These are phyloP conservation scores for Peromyscus polionotus DNA, from an alignment of 2,113 vertebrate genomes.

Conservation along the genomic window DNA sequence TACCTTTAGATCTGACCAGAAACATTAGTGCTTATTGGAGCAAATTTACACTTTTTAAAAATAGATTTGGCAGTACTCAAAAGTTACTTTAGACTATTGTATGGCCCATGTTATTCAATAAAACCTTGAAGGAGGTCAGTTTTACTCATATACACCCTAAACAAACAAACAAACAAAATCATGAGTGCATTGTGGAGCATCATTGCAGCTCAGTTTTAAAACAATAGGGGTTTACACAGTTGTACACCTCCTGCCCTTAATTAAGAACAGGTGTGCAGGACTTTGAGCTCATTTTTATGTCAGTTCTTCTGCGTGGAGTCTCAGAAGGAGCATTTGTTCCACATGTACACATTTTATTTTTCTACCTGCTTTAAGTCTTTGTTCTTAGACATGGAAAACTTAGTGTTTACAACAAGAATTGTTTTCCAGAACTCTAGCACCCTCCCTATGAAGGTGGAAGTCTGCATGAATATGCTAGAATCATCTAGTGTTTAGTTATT, in stretches of 20 bases:
- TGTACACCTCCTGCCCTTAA: background rate
- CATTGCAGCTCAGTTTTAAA: background rate
- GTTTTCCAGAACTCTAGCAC: constrained; percentile 53
- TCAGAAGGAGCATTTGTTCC: background rate
- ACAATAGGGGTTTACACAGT: background rate
- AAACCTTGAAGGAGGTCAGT: background rate
- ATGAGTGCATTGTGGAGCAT: background rate
- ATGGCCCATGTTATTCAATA: background rate
- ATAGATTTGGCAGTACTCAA: background rate
- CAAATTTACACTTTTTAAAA: background rate
- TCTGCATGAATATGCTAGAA: constrained; percentile 80
- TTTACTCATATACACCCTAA: background rate
- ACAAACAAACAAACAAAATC: background rate
- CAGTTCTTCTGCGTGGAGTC: background rate
- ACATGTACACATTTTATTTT: constrained; percentile 70
- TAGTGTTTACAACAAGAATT: constrained; percentile 66
- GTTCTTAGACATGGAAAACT: constrained; percentile 65
- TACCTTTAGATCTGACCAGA: background rate
- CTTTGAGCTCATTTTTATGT: background rate
- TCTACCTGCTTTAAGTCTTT: constrained; percentile 65
- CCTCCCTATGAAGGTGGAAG: constrained; percentile 38
- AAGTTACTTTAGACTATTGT: background rate
- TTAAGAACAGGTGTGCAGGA: rapidly evolving
- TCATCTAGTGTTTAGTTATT: constrained; percentile 8
- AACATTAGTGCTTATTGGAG: background rate